phyloP scores from a whole-genome alignment of 2,113 vertebrate genomes.

The Coptodon rendalli region DNA sequence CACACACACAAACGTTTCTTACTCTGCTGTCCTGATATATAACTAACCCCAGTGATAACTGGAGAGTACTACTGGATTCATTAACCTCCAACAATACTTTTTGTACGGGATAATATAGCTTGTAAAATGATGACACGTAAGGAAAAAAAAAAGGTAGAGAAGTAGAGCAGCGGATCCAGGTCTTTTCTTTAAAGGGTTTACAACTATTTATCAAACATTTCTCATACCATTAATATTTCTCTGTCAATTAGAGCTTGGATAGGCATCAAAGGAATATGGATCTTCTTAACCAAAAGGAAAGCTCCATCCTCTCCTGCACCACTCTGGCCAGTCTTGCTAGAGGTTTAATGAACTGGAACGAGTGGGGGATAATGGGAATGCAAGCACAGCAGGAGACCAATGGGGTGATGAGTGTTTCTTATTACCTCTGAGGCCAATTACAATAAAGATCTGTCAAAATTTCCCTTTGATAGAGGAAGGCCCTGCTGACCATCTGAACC shows the following conservation, averaged over 20 bases:
- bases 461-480: neutral
- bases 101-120: neutral
- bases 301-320: neutral
- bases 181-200: neutral
- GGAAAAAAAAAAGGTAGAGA: neutral
- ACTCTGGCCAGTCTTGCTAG: conserved; percentile 25
- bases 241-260: conserved; percentile 36
- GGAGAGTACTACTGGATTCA: neutral
- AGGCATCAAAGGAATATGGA: neutral
- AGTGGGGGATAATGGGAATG: conserved; percentile 39
- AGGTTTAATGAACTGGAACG: conserved; percentile 60
- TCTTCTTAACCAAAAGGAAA: conserved; percentile 16
- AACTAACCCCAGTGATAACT: neutral
- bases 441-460: conserved; percentile 38
- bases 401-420: conserved; percentile 36
- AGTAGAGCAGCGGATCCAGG: neutral
- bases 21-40: neutral
- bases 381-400: conserved; percentile 22
- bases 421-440: conserved; percentile 55
- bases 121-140: neutral
- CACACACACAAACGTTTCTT: neutral
- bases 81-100: neutral
- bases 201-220: conserved; percentile 42
- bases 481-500: neutral
- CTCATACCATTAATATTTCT: conserved; percentile 30